A percentile compares a stretch with the other conserved stretches of the same genome.
Conservation (phyloP, 2,113 vertebrate genomes). For the Callipepla californica region DNA sequence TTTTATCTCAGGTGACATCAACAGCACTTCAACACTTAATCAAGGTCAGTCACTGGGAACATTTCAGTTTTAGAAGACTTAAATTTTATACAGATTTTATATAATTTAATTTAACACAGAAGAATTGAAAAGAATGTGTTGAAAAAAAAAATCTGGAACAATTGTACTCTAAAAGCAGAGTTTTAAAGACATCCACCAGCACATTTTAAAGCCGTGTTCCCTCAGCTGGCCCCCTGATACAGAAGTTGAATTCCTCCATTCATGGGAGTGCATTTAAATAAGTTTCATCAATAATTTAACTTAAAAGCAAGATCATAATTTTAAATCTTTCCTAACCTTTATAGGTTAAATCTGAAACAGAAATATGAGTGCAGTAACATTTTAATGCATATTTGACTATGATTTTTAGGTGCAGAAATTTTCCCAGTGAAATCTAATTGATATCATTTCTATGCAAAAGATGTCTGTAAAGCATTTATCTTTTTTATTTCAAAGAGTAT, state of each 20-base stretch:
- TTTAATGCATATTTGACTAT: conserved; percentile 68
- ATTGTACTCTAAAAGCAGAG: conserved; percentile 52
- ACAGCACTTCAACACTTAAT: conserved; percentile 99
- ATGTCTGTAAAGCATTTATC: conserved; percentile 70
- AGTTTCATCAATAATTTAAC: conserved; percentile 71
- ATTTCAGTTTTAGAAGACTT: conserved; percentile 75
- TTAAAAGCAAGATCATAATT: conserved; percentile 68
- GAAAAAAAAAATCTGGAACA: conserved; percentile 26
- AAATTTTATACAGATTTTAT: conserved; percentile 65
- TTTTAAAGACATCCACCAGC: conserved; percentile 55
- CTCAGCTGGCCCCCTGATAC: conserved; percentile 72
- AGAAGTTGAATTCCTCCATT: conserved; percentile 80
- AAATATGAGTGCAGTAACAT: conserved; percentile 65
- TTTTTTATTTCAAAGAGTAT: conserved; percentile 61
- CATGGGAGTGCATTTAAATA: conserved; percentile 74
- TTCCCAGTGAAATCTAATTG: conserved; percentile 73
- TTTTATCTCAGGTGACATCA: conserved; percentile 99
- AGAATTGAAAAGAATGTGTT: conserved; percentile 61
- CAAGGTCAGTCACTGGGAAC: conserved; percentile 95
- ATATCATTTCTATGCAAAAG: conserved; percentile 71
- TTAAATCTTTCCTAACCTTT: conserved; percentile 70
- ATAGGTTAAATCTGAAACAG: conserved; percentile 65
- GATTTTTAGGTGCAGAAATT: conserved; percentile 68
- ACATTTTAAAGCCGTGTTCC: conserved; percentile 66
- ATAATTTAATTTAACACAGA: conserved; percentile 53